Conservation (phyloP, 2,888 invertebrate species). For the Aphodius sticticus region DNA sequence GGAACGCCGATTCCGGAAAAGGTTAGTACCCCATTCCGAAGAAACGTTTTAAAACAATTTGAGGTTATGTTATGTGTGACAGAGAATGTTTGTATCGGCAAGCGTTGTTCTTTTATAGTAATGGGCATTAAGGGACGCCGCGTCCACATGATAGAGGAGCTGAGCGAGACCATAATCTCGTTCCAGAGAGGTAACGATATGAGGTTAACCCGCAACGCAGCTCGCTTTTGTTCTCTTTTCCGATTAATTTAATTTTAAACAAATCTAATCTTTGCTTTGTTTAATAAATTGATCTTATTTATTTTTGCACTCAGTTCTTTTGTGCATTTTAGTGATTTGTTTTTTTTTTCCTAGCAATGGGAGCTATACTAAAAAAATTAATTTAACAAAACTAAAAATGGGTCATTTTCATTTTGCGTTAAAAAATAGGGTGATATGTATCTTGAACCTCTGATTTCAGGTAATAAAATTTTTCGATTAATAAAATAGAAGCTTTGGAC, state of each 20-base stretch:
- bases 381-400: neutral
- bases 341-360: constrained; percentile 7
- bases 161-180: constrained; percentile 98
- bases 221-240: neutral
- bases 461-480: no score
- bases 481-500: no score
- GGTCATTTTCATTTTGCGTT: constrained; percentile 7
- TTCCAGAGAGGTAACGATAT: constrained; percentile 92
- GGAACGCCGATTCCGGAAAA: constrained; percentile 96
- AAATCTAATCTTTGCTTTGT: constrained; percentile 6
- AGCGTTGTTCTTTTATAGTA: constrained; percentile 70
- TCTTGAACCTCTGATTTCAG: no score
- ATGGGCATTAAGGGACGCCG: constrained; percentile 99
- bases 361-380: constrained; percentile 20
- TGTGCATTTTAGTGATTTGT: neutral
- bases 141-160: constrained; percentile 98
- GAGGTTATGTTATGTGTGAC: neutral
- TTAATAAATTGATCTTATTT: neutral
- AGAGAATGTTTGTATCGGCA: constrained; percentile 29
- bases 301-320: constrained; percentile 17
- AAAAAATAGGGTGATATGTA: neutral
- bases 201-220: constrained; percentile 13
- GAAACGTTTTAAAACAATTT: neutral
- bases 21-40: constrained; percentile 64
- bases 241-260: neutral